Base-by-base conservation (phyloP, 1,140 invertebrate species). In the Elysia chlorotica region DNA sequence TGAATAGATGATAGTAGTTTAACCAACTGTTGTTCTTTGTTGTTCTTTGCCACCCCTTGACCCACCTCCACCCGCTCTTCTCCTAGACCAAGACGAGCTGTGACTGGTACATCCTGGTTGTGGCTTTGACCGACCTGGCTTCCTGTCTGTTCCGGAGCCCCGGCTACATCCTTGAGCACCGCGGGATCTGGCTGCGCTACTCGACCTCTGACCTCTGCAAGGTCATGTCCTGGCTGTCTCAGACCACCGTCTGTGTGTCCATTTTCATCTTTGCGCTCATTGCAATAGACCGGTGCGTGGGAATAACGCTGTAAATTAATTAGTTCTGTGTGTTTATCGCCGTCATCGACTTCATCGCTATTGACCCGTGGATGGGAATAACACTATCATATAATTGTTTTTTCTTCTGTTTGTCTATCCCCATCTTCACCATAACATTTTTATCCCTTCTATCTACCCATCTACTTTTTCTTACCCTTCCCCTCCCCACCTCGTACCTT, bases 101-200 rank as follows among this genome's bases (percentile, higher is more conserved):
- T 63, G 61, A 63, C 61, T 63, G 61, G 61, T 63, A 63, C 33
- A 63, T 63, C 61, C 23, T 63, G 4, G 30, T 63, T 37, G 21
- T 71, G 61, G 61, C 61, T 17, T 30, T 37, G n/a, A 14, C 30
- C 4, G 37, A 69, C 48, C 25, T 53, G 31, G 25, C 33, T 4
- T 54, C 37, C 28, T 57, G 48, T 30, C 19, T 30, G 14, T 61
- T 33, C 54, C 14, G 31, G 30, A 25, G 6, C 21, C 19, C 33
- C 10, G 6, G 21, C 2, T 31, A 6, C n/a, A 36, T 41, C 2
- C 17, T 37, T 14, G 33, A 71, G 56, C 41, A 61, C 25, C 56
- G 35, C 37, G 31, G n/a, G 2, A 28, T 63, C 33, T 63, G 61
- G 61, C 5, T 33, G 19, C 6, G 6, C 3, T 23, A 10, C 28